These are phyloP conservation scores for Sternotherus odoratus DNA, from an alignment of 2,797 vertebrate genomes.

Conservation along the genomic window DNA sequence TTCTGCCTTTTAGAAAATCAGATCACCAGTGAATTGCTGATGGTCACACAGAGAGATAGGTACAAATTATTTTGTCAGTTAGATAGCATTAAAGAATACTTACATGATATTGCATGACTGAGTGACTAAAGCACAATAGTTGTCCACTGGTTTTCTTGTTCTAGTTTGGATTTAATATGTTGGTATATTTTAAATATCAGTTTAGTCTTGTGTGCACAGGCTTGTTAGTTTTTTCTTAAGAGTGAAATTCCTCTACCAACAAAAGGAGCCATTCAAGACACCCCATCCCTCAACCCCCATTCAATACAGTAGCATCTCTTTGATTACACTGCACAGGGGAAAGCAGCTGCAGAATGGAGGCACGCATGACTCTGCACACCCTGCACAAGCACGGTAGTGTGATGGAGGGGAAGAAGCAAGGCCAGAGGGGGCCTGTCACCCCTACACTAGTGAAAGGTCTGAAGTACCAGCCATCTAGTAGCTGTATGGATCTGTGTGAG, in stretches of 20 bases:
- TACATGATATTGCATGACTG: not conserved
- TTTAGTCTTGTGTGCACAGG: not conserved
- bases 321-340: not conserved
- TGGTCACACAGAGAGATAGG: not conserved
- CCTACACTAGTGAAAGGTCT: not conserved
- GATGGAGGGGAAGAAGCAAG: not conserved
- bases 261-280: not conserved
- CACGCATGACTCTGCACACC: not conserved
- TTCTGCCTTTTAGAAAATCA: conserved; percentile 24
- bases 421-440: not conserved
- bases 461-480: not conserved
- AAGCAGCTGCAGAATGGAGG: not conserved
- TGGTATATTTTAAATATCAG: not conserved
- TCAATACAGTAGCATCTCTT: not conserved
- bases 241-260: not conserved
- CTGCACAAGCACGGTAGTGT: not conserved
- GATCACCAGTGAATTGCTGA: not conserved
- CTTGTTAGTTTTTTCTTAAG: not conserved
- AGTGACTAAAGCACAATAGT: not conserved
- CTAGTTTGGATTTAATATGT: not conserved
- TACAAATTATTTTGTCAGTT: not conserved
- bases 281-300: not conserved
- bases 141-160: not conserved
- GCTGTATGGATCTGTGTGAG: not conserved
- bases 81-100: not conserved